Evolutionary conservation across 2,888 invertebrate genomes (phyloP).

Genomic region (Cabera pusaria): DNA sequence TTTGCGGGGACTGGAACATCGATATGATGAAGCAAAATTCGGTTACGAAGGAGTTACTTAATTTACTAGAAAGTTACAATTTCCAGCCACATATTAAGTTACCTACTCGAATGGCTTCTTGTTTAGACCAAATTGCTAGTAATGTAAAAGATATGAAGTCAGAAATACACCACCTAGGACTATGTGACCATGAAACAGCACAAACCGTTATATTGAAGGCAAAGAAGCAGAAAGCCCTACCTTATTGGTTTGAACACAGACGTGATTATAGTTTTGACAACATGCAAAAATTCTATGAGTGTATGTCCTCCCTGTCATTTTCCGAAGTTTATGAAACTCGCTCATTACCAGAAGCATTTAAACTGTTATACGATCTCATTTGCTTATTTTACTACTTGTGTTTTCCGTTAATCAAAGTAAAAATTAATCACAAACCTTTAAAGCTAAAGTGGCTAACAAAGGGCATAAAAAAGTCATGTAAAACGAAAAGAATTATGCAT

Average conservation of each 20-base stretch:
- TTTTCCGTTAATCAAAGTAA: conserved; percentile 3
- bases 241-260: conserved; percentile 1
- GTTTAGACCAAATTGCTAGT: conserved; percentile 12
- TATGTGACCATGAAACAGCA: conserved; percentile 5
- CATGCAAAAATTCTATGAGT: background rate
- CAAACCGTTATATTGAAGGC: background rate
- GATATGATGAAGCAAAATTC: conserved; percentile 1
- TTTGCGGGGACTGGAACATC: conserved; percentile 7
- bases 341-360: background rate
- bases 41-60: background rate
- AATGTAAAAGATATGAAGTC: background rate
- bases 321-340: background rate
- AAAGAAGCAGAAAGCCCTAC: background rate
- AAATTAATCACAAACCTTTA: conserved; percentile 3
- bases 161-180: background rate
- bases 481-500: conserved; percentile 1
- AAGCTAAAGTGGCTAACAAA: conserved; percentile 2
- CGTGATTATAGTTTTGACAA: conserved; percentile 1
- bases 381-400: conserved; percentile 1
- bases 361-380: background rate
- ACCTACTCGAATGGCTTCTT: background rate
- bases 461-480: conserved; percentile 2
- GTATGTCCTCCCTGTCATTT: conserved; percentile 2
- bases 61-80: conserved; percentile 1
- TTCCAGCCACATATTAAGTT: background rate